Evolutionary conservation across 2,797 vertebrate genomes (phyloP).

Genomic region (Numenius phaeopus): DNA sequence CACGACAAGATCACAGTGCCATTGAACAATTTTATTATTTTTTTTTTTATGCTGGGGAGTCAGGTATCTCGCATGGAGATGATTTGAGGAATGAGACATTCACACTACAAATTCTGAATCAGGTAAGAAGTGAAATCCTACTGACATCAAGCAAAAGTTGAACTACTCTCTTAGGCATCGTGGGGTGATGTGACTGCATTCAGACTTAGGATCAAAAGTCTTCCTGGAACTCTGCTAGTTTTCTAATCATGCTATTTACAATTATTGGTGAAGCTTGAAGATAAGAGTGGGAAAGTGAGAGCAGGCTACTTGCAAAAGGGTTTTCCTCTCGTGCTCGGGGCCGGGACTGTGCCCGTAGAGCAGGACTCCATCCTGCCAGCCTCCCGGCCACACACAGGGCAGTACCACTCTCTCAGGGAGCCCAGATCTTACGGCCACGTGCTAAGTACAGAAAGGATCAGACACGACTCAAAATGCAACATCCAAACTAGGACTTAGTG

Average conservation of each 20-base stretch:
- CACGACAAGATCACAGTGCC: not conserved
- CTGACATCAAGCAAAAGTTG: not conserved
- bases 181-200: not conserved
- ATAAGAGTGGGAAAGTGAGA: not conserved
- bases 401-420: accelerated
- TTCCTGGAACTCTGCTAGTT: not conserved
- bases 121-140: not conserved
- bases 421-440: not conserved
- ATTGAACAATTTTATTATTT: accelerated
- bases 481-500: not conserved
- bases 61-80: not conserved
- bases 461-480: not conserved
- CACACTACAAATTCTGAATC: not conserved
- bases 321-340: not conserved
- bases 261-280: not conserved
- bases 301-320: not conserved
- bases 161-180: not conserved
- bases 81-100: not conserved
- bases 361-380: not conserved
- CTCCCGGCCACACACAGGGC: not conserved
- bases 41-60: not conserved
- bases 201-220: not conserved
- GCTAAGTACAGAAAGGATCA: not conserved
- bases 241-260: not conserved
- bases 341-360: not conserved